Base-by-base conservation (phyloP, 2,113 vertebrate genomes). In the Donacobius atricapilla region DNA sequence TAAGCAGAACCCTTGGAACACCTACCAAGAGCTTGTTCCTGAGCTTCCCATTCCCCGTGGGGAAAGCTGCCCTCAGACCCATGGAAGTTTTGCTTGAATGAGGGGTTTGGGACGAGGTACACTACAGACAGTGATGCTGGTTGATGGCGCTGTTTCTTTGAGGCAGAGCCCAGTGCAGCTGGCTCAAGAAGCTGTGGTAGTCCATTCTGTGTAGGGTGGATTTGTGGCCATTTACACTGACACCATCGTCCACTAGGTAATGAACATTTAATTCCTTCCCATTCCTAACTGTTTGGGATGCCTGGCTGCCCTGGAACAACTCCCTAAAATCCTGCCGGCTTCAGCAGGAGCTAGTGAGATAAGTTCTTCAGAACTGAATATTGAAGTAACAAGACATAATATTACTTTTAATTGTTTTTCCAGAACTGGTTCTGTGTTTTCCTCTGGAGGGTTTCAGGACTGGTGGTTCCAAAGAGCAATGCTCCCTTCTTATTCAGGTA, bases 1-100 rank as follows among this genome's bases (percentile, higher is more conserved):
- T 0, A 0, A 0, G 15, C 11, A 83, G 23, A 15, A 7, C 9
- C 7, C 1, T 10, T 72, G 15, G 37, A 69, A 42, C 2, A 54
- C 21, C 42, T 58, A 9, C 39, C 35, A 39, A 39, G 23, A 81
- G 4, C 30, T n/a, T 51, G 14, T 19, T 58, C 7, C 30, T 3
- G 21, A 64, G 7, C 22, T 37, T 93, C 30, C 3, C 56, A 15
- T 14, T 48, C 14, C 11, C 20, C 50, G 1, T 7, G 5, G 11
- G 37, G 18, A 70, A 65, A 77, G 28, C 23, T 53, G 30, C 31
- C 22, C 18, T 20, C 39, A 63, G 39, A 53, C 23, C 2, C 23
- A 71, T 16, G 39, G 35, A 40, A 89, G 20, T 17, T 78, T 40
- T 61, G 5, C 17, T 47, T 85, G 57, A 56, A 35, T 15, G 45